Evolutionary conservation across 2,797 vertebrate species (phyloP), one percentile per base, ranked within the genome.

Genomic region (Vireo griseus): DNA sequence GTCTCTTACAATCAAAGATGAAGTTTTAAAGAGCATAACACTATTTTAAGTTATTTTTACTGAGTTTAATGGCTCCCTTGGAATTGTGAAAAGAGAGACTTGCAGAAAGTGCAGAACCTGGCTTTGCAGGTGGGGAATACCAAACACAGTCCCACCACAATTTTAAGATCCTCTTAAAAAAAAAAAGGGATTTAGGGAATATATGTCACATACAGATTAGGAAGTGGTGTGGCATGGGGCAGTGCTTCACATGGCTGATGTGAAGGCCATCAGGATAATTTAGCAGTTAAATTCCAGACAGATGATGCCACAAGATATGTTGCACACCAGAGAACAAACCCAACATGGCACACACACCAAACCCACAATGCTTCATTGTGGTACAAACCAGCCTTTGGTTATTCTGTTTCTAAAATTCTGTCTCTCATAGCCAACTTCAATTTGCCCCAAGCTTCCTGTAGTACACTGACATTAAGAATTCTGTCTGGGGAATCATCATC

Each of bases 1-100:
- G 59, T 91, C 69, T 86, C 75, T 88, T 71, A 86, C 33, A 88
- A 84, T 75, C 94, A 92, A 78, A 90, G 68, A 66, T 29, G 14
- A 6, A 6, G 25, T 52, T 94, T 90, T 72, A 9, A 92, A 92
- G 28, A 50, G 24, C 26, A 51, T 75, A 93, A 86, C 45, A 51
- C 42, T 84, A 83, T 73, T 77, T 59, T 45, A 86, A 51, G 44
- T 66, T 81, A 54, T 74, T 88, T 88, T 74, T 85, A 67, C 74
- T 40, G 73, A 91, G 72, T 74, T 89, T 81, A 92, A 84, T 65
- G 66, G 47, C 57, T 93, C 57, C 68, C 52, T 81, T 4, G 19
- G 63, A 92, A 69, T 58, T 0, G 2, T 72, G 68, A 61, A 58
- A 88, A 89, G 78, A 55, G 67, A 79, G 86, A 90, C 29, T 42